phyloP scores from a whole-genome alignment of 2,113 vertebrate genomes.

The Eira barbara region DNA sequence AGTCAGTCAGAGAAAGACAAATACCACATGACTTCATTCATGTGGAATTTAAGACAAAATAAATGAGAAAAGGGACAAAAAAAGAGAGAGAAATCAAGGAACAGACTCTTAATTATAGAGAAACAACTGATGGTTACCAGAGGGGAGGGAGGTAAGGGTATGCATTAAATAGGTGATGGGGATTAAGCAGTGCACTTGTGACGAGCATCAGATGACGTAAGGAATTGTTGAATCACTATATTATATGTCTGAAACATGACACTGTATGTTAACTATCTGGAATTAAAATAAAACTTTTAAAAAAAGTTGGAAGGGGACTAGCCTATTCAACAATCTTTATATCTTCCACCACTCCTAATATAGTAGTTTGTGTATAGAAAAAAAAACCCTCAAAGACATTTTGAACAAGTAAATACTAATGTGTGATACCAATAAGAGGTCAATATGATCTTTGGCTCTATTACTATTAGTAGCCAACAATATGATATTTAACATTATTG shows the following conservation, averaged over 20 bases:
- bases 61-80: neutral
- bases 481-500: neutral
- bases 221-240: neutral
- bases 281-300: neutral
- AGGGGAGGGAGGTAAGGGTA: neutral
- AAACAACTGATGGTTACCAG: neutral
- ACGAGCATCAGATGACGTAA: neutral
- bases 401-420: constrained; percentile 34
- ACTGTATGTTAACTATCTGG: neutral
- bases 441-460: neutral
- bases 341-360: neutral
- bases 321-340: neutral
- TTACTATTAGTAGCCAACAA: neutral
- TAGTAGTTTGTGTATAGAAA: neutral
- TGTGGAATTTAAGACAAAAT: neutral
- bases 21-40: neutral
- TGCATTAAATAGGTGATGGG: neutral
- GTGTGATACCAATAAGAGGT: constrained; percentile 4
- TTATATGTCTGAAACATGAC: neutral
- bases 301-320: neutral
- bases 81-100: neutral
- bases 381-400: neutral
- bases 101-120: neutral
- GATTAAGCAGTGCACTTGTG: neutral
- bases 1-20: neutral